Conservation (phyloP, 1,140 invertebrate genomes). For the Yoshiicerus persimilis region DNA sequence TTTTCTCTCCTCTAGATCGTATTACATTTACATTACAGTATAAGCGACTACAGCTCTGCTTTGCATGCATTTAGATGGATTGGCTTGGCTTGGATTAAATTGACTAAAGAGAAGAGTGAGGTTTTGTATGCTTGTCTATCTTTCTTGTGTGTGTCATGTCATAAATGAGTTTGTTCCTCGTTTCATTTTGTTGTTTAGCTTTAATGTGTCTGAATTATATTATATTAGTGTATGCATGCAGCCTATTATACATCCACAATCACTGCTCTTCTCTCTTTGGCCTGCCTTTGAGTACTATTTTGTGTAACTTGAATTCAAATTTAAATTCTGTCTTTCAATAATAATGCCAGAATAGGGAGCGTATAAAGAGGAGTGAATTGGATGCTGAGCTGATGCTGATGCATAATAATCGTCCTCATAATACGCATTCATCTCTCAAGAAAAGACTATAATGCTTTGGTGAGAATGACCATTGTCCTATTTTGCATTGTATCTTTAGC, state of each 20-base stretch:
- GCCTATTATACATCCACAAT: background rate
- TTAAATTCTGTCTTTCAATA: constrained; percentile 4
- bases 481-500: background rate
- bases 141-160: background rate
- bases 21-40: background rate
- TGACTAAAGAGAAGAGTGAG: background rate
- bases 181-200: background rate
- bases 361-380: constrained; percentile 22
- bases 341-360: constrained; percentile 8
- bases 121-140: constrained; percentile 5
- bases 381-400: constrained; percentile 28
- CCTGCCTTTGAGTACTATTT: background rate
- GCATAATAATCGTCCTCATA: constrained; percentile 35
- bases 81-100: background rate
- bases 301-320: background rate
- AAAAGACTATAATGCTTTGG: constrained; percentile 38
- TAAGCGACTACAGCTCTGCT: background rate
- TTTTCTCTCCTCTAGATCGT: background rate
- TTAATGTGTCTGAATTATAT: background rate
- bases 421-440: constrained; percentile 25
- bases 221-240: background rate
- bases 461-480: constrained; percentile 39
- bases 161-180: constrained; percentile 2
- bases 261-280: background rate
- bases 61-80: background rate